Evolutionary conservation across 1,140 invertebrate species (phyloP).

Genomic region (Temnothorax curvispinosus): DNA sequence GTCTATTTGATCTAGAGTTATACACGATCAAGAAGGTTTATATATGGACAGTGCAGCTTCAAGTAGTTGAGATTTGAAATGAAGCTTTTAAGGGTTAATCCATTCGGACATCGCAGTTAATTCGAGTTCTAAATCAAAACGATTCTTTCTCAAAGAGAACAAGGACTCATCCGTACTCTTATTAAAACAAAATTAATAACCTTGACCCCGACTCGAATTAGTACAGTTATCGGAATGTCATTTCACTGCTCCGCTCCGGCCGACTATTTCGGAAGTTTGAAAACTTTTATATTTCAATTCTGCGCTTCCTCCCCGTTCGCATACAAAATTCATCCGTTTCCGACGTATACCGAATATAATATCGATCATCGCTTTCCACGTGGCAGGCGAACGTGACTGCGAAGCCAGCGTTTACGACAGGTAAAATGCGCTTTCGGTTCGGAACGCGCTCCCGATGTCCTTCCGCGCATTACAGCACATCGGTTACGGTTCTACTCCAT

Average conservation of each 20-base stretch:
- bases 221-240: background rate
- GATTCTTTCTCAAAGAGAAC: background rate
- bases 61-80: no score
- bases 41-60: no score
- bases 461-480: background rate
- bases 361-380: constrained; percentile 21
- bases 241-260: no score
- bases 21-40: no score
- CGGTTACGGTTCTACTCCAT: constrained; percentile 41
- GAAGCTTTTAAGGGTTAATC: no score
- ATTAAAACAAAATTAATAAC: background rate
- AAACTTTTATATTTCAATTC: constrained; percentile 40
- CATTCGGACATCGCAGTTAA: background rate
- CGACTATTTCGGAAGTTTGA: background rate
- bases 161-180: no score
- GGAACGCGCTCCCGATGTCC: constrained; percentile 22
- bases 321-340: constrained; percentile 28
- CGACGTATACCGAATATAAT: background rate
- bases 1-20: no score
- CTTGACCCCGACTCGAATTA: background rate
- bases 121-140: background rate
- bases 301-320: background rate
- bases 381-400: constrained; percentile 19
- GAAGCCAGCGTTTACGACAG: constrained; percentile 24
- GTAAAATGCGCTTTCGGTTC: constrained; percentile 36